Evolutionary conservation across 2,888 invertebrate genomes (phyloP), one percentile per base, ranked within the genome.

Genomic region (Marronus borbonicus): DNA sequence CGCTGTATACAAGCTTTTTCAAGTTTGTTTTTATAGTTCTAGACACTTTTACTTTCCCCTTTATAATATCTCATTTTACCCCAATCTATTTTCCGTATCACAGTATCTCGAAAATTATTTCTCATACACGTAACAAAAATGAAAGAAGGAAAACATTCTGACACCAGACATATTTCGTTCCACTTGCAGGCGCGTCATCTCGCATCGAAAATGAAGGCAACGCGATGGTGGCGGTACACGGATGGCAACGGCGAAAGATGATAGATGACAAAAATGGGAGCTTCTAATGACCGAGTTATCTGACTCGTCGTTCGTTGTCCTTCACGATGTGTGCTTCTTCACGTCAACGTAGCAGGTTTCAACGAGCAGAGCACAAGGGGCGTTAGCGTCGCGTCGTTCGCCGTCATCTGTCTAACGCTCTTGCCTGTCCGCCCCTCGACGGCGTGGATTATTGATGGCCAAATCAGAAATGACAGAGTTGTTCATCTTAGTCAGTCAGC

Each of bases 401-500:
- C 44, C 49, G 86, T 87, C 87, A 86, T 87, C 85, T 85, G 84
- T 58, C 70, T 58, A 55, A 55, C 58, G 58, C 39, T 39, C 39
- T 20, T 8, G 39, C 58, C 20, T 58, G 72, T 80, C 81, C 80
- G 78, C 77, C 80, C 69, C 78, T 76, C 83, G 84, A 84, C 85
- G 83, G 82, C 64, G 65, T 49, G 78, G 82, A 84, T 88, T 88
- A 88, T 88, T 88, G 87, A 88, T 88, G 87, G 85, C 85, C 86
- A 85, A 87, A 87, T 87, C 87, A 86, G 86, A 86, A 87, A 87
- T 87, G 87, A 86, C 87, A 86, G 86, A 83, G 86, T 83, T 86
- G 87, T 88, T 87, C 87, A 86, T 88, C 88, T 86, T 86, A 85
- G 87, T 87, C 87, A 86, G 83, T 86, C 86, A 86, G 83, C 85